phyloP scores from a whole-genome alignment of 1,140 invertebrate species.

The Trachymyrmex cornetzi region DNA sequence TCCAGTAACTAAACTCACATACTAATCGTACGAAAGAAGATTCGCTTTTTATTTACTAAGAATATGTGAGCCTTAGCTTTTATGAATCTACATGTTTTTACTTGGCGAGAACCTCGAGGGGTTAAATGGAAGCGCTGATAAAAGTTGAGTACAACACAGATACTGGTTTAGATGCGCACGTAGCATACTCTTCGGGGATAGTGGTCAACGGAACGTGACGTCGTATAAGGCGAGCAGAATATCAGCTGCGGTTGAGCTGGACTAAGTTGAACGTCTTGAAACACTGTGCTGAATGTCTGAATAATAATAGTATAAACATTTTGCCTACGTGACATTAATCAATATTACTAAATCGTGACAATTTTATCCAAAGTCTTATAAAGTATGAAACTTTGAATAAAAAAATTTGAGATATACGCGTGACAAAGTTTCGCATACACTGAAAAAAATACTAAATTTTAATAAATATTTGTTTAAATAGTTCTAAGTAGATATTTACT shows the following conservation, averaged over 20 bases:
- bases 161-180: slow-evolving; percentile 38
- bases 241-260: not conserved
- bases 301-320: slow-evolving; percentile 4
- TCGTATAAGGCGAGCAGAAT: slow-evolving; percentile 44
- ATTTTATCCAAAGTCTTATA: not conserved
- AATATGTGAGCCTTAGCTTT: slow-evolving; percentile 1
- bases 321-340: not conserved
- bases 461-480: too few species aligned
- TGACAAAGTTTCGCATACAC: not conserved
- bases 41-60: slow-evolving; percentile 24
- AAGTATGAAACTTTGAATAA: not conserved
- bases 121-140: slow-evolving; percentile 15
- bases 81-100: slow-evolving; percentile 52
- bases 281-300: not conserved
- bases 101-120: slow-evolving; percentile 11
- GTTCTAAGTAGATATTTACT: too few species aligned
- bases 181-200: slow-evolving; percentile 33
- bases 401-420: not conserved
- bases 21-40: not conserved
- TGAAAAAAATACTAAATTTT: too few species aligned
- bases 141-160: slow-evolving; percentile 52
- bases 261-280: not conserved
- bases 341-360: not conserved
- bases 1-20: not conserved
- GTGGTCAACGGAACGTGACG: slow-evolving; percentile 54